Evolutionary conservation across 35 echinoderm and acorn worm genomes (phyloP).

Genomic region (Amphiura filiformis): DNA sequence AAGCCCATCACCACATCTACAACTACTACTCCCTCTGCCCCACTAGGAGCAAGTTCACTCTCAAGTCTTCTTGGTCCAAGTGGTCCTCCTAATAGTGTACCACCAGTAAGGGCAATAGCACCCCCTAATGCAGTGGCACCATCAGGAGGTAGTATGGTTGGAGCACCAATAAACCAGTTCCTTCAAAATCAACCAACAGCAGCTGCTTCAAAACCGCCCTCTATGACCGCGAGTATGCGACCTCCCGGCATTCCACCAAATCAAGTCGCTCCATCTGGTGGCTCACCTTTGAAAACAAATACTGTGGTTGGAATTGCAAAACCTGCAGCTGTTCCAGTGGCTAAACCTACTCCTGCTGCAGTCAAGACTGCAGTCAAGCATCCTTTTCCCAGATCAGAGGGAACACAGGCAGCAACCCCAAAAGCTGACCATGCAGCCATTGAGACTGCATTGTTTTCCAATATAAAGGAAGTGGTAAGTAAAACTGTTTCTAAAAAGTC

Average conservation of each 20-base stretch:
- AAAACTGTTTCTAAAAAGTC: background rate
- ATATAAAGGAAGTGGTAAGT: conserved; percentile 77
- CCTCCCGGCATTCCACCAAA: background rate
- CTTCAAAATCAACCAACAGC: background rate
- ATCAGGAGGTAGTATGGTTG: background rate
- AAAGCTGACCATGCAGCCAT: conserved; percentile 21
- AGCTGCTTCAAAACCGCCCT: background rate
- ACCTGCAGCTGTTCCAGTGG: conserved; percentile 1
- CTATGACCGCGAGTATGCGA: background rate
- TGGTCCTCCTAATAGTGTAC: background rate
- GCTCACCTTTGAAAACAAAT: too few species aligned
- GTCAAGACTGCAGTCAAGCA: conserved; percentile 10
- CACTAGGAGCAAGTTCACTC: background rate
- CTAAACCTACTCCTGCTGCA: conserved; percentile 22
- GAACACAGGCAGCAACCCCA: background rate
- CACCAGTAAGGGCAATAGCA: background rate
- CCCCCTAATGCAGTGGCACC: background rate
- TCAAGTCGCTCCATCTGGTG: background rate
- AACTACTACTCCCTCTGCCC: background rate
- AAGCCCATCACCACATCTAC: background rate
- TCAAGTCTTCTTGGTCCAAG: background rate
- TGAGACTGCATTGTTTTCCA: conserved; percentile 57
- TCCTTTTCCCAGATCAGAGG: background rate
- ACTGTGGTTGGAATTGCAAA: background rate
- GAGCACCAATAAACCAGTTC: background rate